phyloP scores from a whole-genome alignment of 2,113 vertebrate genomes.

The human (Homo sapiens) region DNA sequence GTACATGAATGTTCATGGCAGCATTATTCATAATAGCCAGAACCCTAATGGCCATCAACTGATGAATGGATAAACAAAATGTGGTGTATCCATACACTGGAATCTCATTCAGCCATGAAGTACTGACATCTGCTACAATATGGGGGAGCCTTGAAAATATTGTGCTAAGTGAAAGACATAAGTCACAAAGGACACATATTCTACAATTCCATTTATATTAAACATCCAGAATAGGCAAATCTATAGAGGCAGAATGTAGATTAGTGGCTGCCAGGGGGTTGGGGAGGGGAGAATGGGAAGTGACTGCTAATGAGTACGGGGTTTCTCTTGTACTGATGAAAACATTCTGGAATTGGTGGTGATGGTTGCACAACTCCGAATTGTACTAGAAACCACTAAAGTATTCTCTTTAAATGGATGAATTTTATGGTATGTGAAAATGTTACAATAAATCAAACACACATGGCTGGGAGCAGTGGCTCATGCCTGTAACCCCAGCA shows the following conservation, averaged over 20 bases:
- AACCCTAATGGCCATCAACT: neutral
- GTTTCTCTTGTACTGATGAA: neutral
- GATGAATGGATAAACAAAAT: neutral
- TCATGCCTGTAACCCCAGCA: too few species aligned
- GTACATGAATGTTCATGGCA: neutral
- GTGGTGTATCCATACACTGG: neutral
- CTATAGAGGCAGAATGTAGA: neutral
- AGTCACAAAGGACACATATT: neutral
- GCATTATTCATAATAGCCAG: neutral
- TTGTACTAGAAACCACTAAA: neutral
- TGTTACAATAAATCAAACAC: neutral
- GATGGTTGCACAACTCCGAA: neutral
- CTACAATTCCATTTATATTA: neutral
- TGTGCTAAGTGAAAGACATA: neutral
- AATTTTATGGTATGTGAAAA: neutral
- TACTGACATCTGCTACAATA: neutral
- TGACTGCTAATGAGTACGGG: neutral
- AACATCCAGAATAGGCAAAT: neutral
- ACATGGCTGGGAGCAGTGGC: too few species aligned
- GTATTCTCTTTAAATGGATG: neutral
- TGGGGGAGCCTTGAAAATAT: neutral
- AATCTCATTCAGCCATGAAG: neutral
- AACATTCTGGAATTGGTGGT: neutral
- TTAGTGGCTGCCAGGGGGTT: neutral
- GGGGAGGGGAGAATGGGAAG: neutral